These are phyloP conservation scores for Eremobia ochroleuca DNA, from an alignment of 2,888 invertebrate genomes.

Conservation along the genomic window DNA sequence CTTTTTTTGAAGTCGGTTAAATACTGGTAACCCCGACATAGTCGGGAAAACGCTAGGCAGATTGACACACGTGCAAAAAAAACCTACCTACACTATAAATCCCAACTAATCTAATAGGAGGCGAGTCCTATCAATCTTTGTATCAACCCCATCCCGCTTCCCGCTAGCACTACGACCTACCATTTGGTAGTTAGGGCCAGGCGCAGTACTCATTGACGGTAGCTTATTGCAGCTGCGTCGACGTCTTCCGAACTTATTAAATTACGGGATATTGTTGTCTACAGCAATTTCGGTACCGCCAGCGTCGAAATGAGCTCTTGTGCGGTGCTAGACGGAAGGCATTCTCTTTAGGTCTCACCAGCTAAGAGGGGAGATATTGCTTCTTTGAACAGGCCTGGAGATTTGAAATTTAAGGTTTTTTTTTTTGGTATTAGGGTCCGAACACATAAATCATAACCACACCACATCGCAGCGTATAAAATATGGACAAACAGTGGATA, in stretches of 20 bases:
- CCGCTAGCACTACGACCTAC: slow-evolving; percentile 49
- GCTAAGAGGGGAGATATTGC: slow-evolving; percentile 21
- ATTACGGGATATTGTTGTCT: slow-evolving; percentile 86
- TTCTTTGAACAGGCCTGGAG: not conserved
- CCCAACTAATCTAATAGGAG: not conserved
- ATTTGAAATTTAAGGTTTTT: not conserved
- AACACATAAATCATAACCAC: not conserved
- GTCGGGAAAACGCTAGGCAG: not conserved
- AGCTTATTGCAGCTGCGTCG: slow-evolving; percentile 80
- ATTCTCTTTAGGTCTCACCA: slow-evolving; percentile 7
- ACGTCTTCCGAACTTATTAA: slow-evolving; percentile 82
- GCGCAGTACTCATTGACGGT: slow-evolving; percentile 71
- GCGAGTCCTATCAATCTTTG: not conserved
- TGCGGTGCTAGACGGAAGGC: not conserved
- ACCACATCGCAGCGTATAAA: too few species aligned
- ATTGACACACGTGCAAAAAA: not conserved
- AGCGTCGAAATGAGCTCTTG: slow-evolving; percentile 45
- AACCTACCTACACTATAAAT: not conserved
- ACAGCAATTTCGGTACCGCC: slow-evolving; percentile 74
- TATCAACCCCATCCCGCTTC: not conserved
- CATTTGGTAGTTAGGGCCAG: slow-evolving; percentile 68
- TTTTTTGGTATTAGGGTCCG: not conserved
- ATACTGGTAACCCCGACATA: not conserved
- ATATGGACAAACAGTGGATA: not conserved
- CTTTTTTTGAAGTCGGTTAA: too few species aligned